phyloP scores from a whole-genome alignment of 2,888 invertebrate species.

The Chrysolina americana region DNA sequence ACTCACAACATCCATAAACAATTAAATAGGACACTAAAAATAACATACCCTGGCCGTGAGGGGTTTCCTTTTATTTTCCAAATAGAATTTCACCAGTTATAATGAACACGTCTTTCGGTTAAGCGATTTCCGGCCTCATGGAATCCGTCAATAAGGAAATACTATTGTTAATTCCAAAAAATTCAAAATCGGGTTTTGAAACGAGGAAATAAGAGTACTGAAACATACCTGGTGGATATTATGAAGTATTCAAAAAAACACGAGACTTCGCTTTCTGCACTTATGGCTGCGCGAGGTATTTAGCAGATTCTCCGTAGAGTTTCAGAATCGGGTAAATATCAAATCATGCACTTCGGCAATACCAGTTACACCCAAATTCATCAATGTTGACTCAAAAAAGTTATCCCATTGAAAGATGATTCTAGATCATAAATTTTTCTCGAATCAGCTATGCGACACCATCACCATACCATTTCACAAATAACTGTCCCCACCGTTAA shows the following conservation, averaged over 20 bases:
- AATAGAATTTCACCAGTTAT: neutral
- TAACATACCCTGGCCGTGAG: neutral
- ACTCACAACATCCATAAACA: neutral
- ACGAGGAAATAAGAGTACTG: neutral
- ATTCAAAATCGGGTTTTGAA: neutral
- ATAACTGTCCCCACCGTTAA: neutral
- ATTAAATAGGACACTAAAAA: neutral
- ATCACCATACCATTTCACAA: no score
- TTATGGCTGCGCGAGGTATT: neutral
- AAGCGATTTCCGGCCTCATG: neutral
- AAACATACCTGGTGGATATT: neutral
- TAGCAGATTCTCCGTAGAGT: neutral
- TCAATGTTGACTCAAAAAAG: neutral
- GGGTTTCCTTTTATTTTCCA: neutral
- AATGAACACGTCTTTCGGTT: neutral
- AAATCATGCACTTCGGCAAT: no score
- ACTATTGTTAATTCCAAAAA: neutral
- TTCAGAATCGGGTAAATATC: neutral
- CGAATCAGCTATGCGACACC: neutral
- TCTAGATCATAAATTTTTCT: neutral
- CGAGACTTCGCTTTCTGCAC: neutral
- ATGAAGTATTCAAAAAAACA: neutral
- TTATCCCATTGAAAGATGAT: neutral
- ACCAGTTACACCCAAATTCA: no score
- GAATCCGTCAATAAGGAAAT: neutral